These are phyloP conservation scores for Mustela nigripes DNA, from an alignment of 2,113 vertebrate species.

Conservation along the genomic window DNA sequence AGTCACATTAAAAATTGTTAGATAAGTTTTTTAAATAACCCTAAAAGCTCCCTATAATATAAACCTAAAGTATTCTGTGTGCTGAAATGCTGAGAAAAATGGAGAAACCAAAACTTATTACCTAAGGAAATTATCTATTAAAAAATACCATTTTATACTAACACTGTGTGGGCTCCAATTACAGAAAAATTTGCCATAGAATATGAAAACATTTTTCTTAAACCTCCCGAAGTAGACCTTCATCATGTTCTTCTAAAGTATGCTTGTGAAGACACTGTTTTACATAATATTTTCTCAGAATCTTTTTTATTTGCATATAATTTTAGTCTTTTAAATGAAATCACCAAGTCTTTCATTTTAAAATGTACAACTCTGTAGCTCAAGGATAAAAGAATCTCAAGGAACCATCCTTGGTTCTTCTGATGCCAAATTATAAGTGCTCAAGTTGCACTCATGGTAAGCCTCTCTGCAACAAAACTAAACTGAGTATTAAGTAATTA, in stretches of 20 bases:
- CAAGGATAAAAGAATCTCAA: not conserved
- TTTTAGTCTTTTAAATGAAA: constrained; percentile 27
- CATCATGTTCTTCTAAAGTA: not conserved
- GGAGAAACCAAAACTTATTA: not conserved
- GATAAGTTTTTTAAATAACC: constrained; percentile 17
- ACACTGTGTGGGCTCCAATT: not conserved
- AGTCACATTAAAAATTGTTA: constrained; percentile 47
- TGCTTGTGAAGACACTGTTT: not conserved
- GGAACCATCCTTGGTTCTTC: not conserved
- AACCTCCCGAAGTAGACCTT: not conserved
- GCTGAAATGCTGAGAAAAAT: not conserved
- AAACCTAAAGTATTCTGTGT: not conserved
- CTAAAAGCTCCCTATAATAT: not conserved
- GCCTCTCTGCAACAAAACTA: not conserved
- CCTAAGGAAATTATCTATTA: not conserved
- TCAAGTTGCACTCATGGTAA: not conserved
- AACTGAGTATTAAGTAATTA: not conserved
- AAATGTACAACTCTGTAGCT: not conserved
- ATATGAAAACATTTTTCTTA: not conserved
- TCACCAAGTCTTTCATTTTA: not conserved
- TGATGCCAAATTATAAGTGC: not conserved
- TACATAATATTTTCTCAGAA: not conserved
- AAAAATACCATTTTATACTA: not conserved
- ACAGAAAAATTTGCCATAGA: not conserved
- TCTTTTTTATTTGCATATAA: not conserved